These are phyloP conservation scores for Caiman crocodilus DNA, from an alignment of 2,797 vertebrate genomes.

Conservation along the genomic window DNA sequence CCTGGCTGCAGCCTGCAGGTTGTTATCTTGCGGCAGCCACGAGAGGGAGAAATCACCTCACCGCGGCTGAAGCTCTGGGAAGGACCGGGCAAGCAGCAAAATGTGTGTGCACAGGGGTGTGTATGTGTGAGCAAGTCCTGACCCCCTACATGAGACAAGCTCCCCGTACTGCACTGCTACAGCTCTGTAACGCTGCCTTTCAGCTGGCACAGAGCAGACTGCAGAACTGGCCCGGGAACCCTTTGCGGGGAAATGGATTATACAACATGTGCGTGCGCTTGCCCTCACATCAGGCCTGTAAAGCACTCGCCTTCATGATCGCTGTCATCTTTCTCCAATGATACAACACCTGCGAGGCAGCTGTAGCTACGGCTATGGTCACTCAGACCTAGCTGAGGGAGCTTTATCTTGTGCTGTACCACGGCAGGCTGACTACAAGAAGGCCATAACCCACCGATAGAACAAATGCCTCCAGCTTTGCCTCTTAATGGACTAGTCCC, in stretches of 20 bases:
- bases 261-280: neutral
- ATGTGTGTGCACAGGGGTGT: too few relatives aligned
- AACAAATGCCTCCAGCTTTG: neutral
- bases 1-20: neutral
- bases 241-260: neutral
- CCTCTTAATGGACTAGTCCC: neutral
- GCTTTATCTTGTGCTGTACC: neutral
- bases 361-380: neutral
- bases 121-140: too few relatives aligned
- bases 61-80: neutral
- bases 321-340: neutral
- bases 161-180: neutral
- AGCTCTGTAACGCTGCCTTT: neutral
- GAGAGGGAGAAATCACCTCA: neutral
- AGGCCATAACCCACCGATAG: neutral
- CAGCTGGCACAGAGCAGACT: neutral
- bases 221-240: neutral
- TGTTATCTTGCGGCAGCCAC: neutral
- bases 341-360: neutral
- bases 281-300: neutral
- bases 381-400: neutral
- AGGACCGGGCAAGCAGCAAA: too few relatives aligned
- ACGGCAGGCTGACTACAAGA: neutral
- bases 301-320: neutral
- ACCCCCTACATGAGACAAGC: neutral